Evolutionary conservation across 2,113 vertebrate species (phyloP).

Genomic region (Motacilla tschutschensis): DNA sequence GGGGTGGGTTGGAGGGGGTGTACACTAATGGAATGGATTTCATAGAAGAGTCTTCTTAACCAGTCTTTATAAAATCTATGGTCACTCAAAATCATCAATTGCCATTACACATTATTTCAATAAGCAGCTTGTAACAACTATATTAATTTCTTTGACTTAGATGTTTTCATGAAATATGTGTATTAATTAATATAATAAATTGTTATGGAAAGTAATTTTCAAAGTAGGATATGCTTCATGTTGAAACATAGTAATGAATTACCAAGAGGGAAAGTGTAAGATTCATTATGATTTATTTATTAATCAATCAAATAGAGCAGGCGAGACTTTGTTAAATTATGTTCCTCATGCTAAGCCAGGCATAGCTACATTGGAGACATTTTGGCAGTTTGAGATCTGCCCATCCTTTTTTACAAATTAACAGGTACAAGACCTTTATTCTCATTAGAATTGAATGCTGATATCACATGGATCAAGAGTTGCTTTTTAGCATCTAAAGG

Average conservation of each 20-base stretch:
- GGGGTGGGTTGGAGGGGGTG: fast-evolving
- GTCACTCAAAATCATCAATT: neutral
- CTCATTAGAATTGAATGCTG: neutral
- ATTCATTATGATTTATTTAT: neutral
- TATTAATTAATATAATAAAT: neutral
- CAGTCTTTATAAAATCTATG: neutral
- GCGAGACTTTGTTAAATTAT: neutral
- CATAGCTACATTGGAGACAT: neutral
- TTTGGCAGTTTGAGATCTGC: neutral
- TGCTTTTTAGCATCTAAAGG: neutral
- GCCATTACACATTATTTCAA: neutral
- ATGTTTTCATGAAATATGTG: neutral
- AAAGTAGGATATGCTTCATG: neutral
- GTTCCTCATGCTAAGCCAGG: neutral
- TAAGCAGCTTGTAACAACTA: neutral
- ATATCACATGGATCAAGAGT: neutral
- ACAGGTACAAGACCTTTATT: neutral
- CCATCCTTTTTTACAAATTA: neutral
- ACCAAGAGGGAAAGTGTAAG: neutral
- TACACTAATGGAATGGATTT: neutral
- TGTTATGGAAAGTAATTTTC: neutral
- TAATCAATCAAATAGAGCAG: neutral
- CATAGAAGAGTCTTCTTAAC: neutral
- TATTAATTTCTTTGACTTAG: neutral
- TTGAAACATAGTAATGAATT: neutral